Evolutionary conservation across 2,797 vertebrate genomes (phyloP), one percentile per base, ranked within the genome.

Genomic region (Hydrolagus colliei): DNA sequence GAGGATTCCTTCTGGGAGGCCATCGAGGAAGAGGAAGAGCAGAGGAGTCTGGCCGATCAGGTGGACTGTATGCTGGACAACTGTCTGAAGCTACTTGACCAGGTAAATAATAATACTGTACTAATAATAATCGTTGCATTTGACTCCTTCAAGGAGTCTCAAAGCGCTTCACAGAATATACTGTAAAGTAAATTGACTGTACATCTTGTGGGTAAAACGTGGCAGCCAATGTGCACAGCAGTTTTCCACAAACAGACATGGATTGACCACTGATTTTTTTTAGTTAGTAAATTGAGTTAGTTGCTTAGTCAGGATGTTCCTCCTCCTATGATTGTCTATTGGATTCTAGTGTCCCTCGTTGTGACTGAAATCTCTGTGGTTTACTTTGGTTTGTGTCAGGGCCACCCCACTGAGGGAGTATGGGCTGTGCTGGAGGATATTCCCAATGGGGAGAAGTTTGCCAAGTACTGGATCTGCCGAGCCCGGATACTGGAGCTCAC

Each of bases 401-500:
- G 95, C 8, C 92, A 89, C 82, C 85, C 87, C 4, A 20, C 89
- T 0, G 90, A 92, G 10, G 90, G 92, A 62, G 91, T 96, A 80
- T 89, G 88, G 86, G 88, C 89, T 4, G 89, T 95, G 61, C 87
- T 99, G 52, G 93, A 94, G 22, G 91, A 88, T 0, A 90, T 98
- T 86, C 96, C 97, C 0, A 89, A 95, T 71, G 93, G 93, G 10
- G 92, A 95, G 87, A 97, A 95, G 87, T 98, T 97, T 90, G 92
- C 95, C 85, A 96, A 94, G 87, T 98, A 96, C 90, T 99, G 97
- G 97, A 95, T 97, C 89, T 97, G 96, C 87, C 95, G 91, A 89
- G 96, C 92, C 0, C 94, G 94, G 12, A 90, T 98, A 18, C 92
- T 96, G 85, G 94, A 97, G 86, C 41, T 52, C 20, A 91, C 35